phyloP scores from a whole-genome alignment of 2,113 vertebrate species.

The Anarhynchus alexandrinus region DNA sequence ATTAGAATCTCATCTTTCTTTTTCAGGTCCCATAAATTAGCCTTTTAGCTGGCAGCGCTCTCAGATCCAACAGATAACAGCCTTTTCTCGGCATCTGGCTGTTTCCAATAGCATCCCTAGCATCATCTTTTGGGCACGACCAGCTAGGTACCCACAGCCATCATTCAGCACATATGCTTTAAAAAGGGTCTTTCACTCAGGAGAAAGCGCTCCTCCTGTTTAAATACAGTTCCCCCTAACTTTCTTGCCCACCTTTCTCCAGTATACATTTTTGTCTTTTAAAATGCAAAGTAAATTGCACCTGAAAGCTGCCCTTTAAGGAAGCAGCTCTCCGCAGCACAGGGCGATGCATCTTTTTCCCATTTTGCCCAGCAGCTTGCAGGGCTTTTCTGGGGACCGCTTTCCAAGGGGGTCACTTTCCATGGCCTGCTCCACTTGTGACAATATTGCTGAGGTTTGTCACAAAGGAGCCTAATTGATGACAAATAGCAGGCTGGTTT shows the following conservation, averaged over 20 bases:
- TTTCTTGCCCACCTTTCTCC: not conserved
- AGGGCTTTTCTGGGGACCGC: not conserved
- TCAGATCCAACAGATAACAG: conserved; percentile 18
- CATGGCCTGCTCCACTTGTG: not conserved
- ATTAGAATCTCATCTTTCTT: conserved; percentile 41
- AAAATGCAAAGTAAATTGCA: not conserved
- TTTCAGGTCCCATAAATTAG: conserved; percentile 36
- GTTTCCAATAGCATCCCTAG: not conserved
- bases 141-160: not conserved
- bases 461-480: not conserved
- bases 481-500: not conserved
- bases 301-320: not conserved
- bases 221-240: not conserved
- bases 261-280: not conserved
- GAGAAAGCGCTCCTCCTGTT: not conserved
- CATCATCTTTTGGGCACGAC: not conserved
- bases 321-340: not conserved
- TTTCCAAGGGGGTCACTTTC: not conserved
- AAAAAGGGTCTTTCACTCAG: not conserved
- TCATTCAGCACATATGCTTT: not conserved
- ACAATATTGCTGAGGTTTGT: not conserved
- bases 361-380: not conserved
- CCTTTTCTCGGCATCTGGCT: not conserved
- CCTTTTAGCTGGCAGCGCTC: conserved; percentile 21
- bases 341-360: not conserved